Evolutionary conservation across 2,888 invertebrate genomes (phyloP), one percentile per base, ranked within the genome.

Genomic region (Andricus curvator): DNA sequence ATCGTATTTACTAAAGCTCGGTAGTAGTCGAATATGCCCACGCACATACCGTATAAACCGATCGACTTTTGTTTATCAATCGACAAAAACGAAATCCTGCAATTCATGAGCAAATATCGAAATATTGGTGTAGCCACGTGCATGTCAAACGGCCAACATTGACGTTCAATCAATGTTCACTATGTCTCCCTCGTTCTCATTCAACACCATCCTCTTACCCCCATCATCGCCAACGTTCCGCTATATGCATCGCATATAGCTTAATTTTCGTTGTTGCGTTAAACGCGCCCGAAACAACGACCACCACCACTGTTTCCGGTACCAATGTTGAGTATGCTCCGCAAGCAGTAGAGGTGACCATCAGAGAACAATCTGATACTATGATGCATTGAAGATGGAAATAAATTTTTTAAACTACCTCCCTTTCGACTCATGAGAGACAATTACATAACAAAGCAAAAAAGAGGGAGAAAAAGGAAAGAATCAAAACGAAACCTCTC

Each of bases 241-340:
- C 60, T 78, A 44, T 78, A 44, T 81, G 78, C 79, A 62, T 41
- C 80, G 25, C 51, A 70, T n/a, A 70, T 56, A 74, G 74, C 81
- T 81, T 81, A 84, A 85, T 85, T 85, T 86, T 86, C 85, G 83
- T 83, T 83, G 83, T 85, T 85, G 80, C 83, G 82, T 86, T 86
- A 84, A 86, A 83, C 81, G 79, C 48, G 79, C 66, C 82, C 83
- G 83, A 86, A 85, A 86, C 86, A 81, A 81, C 80, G 80, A 56
- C 56, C 17, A n/a, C 56, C 51, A 33, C 74, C 33, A 74, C 51
- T 56, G 56, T n/a, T n/a, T n/a, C 56, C n/a, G 20, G n/a, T n/a
- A 56, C n/a, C n/a, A 56, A 56, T 56, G 9, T 56, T n/a, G 56
- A 56, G n/a, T n/a, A 56, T 51, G 56, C 2, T n/a, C n/a, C 2